These are phyloP conservation scores for Lepilemur septentrionalis DNA, from an alignment of 2,797 vertebrate genomes.

Conservation along the genomic window DNA sequence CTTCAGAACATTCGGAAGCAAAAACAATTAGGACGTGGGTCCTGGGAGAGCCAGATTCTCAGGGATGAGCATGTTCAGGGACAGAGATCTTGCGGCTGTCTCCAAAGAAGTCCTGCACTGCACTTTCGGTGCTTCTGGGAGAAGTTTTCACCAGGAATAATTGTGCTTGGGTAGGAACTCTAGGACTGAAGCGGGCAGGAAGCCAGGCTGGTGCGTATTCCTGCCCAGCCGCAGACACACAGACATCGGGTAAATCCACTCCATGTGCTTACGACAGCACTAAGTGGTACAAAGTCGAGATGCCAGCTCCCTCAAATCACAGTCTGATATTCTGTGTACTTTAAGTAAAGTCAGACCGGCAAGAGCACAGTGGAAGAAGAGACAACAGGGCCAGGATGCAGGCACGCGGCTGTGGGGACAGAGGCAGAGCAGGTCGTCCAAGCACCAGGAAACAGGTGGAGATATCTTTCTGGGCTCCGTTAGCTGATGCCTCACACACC, in stretches of 20 bases:
- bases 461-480: background rate
- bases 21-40: background rate
- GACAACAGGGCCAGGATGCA: too few relatives aligned
- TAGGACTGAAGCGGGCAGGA: fast-evolving
- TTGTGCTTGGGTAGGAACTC: background rate
- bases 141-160: too few relatives aligned
- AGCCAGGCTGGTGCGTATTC: fast-evolving
- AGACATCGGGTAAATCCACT: fast-evolving
- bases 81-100: background rate
- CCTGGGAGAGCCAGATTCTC: background rate
- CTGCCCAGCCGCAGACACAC: too few relatives aligned
- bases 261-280: background rate
- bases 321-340: background rate
- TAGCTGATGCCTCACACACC: background rate
- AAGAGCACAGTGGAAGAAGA: too few relatives aligned
- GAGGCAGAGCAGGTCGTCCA: background rate
- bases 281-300: background rate
- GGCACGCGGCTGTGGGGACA: background rate
- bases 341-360: background rate
- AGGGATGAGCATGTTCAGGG: background rate
- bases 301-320: background rate
- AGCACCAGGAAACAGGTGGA: background rate
- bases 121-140: background rate
- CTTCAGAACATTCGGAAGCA: background rate
- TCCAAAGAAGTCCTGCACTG: background rate